Conservation (phyloP, 92 coral and sea anemone species). For the Heteractis magnifica region DNA sequence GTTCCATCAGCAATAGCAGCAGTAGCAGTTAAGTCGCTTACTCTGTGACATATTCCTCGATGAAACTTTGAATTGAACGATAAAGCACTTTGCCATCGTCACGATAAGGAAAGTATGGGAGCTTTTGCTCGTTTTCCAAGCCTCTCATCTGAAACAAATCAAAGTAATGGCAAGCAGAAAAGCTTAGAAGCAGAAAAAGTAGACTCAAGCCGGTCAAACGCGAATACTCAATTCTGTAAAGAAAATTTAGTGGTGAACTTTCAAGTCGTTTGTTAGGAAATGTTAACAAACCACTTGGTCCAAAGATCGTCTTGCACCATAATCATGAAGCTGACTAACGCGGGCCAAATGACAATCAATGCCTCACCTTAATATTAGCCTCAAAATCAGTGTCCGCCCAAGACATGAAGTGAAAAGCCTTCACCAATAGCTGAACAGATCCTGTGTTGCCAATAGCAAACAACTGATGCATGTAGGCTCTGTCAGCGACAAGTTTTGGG, state of each 20-base stretch:
- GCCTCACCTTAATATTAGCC: conserved; percentile 67
- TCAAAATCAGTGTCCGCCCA: conserved; percentile 89
- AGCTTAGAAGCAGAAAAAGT: no score
- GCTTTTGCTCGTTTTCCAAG: conserved; percentile 61
- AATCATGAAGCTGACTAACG: background rate
- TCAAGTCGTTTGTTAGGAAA: no score
- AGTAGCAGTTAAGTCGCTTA: conserved; percentile 37
- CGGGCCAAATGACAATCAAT: background rate
- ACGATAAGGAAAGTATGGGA: conserved; percentile 93
- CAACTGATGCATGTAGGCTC: conserved; percentile 87
- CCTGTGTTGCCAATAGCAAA: conserved; percentile 92
- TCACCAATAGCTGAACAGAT: conserved; percentile 61
- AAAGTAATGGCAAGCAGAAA: no score
- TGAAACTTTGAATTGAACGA: conserved; percentile 57
- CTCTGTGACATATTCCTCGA: conserved; percentile 65
- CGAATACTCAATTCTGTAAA: no score
- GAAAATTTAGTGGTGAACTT: no score
- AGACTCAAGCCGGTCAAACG: no score
- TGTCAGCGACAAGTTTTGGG: conserved; percentile 75
- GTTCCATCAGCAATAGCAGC: background rate
- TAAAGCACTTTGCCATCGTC: conserved; percentile 89
- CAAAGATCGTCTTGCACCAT: no score
- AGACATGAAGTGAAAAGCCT: conserved; percentile 61
- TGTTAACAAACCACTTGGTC: no score
- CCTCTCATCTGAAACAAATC: conserved; percentile 66